phyloP scores from a whole-genome alignment of 2,888 invertebrate species.

The Pasiphila rectangulata region DNA sequence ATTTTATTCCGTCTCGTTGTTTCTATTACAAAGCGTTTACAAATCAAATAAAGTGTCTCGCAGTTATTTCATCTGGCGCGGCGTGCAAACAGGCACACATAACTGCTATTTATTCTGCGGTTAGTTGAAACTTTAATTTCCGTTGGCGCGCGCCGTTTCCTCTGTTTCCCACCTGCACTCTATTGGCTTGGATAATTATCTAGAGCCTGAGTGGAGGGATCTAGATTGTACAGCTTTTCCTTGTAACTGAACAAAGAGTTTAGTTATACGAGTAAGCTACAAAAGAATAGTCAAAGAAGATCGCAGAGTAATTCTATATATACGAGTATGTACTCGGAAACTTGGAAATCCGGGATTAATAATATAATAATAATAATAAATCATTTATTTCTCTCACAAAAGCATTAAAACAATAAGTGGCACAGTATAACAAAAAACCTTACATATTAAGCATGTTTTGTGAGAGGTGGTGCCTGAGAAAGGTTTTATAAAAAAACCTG shows the following conservation, averaged over 20 bases:
- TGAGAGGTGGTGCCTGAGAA: too few species aligned
- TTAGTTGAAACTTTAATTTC: constrained; percentile 16
- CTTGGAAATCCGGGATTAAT: too few species aligned
- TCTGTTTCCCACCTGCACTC: constrained; percentile 4
- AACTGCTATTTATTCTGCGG: neutral
- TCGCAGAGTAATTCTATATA: too few species aligned
- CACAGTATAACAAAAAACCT: too few species aligned
- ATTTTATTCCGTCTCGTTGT: neutral
- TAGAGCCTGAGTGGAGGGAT: neutral
- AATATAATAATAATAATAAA: too few species aligned
- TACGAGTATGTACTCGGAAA: too few species aligned
- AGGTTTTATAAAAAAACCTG: too few species aligned
- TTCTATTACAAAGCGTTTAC: neutral
- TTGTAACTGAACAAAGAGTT: neutral
- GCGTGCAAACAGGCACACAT: neutral
- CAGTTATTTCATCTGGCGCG: neutral
- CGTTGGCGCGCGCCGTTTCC: constrained; percentile 10
- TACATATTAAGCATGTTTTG: too few species aligned
- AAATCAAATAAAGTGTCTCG: neutral
- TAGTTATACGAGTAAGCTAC: neutral
- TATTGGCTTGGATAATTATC: constrained; percentile 8
- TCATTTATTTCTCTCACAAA: too few species aligned
- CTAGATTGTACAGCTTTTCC: neutral
- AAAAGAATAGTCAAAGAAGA: neutral
- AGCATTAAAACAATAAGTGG: too few species aligned